Percentiles rank a stretch among this genome's conserved stretches.
These are phyloP conservation scores for Morus bassanus DNA, from an alignment of 2,797 vertebrate species.

Conservation along the genomic window DNA sequence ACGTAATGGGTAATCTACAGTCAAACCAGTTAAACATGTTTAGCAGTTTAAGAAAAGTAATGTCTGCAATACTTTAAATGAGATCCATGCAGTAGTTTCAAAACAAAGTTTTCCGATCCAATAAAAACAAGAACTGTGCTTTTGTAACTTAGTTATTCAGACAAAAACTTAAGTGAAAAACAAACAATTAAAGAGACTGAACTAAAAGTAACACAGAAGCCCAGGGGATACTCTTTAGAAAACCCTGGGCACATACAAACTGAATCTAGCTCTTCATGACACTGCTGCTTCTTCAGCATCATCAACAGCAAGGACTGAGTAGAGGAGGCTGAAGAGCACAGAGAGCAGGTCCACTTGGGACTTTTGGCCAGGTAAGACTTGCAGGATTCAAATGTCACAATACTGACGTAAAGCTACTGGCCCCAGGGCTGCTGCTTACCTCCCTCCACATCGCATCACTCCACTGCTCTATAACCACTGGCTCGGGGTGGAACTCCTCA, in stretches of 20 bases:
- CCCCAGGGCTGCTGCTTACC: constrained; percentile 65
- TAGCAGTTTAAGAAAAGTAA: not conserved
- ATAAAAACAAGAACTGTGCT: not conserved
- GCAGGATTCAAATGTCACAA: not conserved
- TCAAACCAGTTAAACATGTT: not conserved
- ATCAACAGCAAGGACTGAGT: not conserved
- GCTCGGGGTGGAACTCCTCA: constrained; percentile 72
- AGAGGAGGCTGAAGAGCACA: not conserved
- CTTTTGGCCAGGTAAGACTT: not conserved
- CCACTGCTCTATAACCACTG: constrained; percentile 83
- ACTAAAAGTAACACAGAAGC: not conserved
- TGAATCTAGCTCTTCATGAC: not conserved
- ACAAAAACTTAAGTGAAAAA: not conserved
- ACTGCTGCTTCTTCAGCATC: not conserved
- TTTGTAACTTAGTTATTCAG: not conserved
- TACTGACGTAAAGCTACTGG: not conserved
- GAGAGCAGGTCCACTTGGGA: not conserved
- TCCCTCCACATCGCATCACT: constrained; percentile 82
- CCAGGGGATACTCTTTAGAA: not conserved
- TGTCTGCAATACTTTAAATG: not conserved
- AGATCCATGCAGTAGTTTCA: not conserved
- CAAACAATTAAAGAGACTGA: not conserved
- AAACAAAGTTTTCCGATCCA: not conserved
- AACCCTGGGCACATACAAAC: not conserved
- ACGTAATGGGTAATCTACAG: not conserved